Evolutionary conservation across 2,888 invertebrate species (phyloP).

Genomic region (Dolichomitus sp.): DNA sequence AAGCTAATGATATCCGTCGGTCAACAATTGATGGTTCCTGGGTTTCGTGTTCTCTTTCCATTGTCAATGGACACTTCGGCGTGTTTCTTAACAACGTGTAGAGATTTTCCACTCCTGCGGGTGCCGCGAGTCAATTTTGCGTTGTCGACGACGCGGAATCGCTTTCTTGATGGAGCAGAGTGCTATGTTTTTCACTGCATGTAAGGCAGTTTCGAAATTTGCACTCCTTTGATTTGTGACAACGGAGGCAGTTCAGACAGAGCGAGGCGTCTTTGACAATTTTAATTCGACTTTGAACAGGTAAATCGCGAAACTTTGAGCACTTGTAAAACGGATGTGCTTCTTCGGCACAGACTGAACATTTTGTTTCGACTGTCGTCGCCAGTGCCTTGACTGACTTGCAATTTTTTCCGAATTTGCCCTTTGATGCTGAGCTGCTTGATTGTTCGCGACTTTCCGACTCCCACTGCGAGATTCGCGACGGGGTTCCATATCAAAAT

Average conservation of each 20-base stretch:
- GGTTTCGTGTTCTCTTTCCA: not conserved
- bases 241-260: conserved; percentile 56
- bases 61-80: not conserved
- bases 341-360: conserved; percentile 36
- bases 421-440: not conserved
- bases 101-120: too few relatives aligned
- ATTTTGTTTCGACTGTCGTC: too few relatives aligned
- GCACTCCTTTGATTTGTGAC: not conserved
- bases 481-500: too few relatives aligned
- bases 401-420: not conserved
- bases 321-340: too few relatives aligned
- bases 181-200: conserved; percentile 17
- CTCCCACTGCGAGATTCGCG: conserved; percentile 41
- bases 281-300: conserved; percentile 21
- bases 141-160: not conserved
- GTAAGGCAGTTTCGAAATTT: too few relatives aligned
- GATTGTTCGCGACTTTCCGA: not conserved
- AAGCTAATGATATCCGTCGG: conserved; percentile 22
- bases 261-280: conserved; percentile 35
- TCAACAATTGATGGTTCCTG: not conserved
- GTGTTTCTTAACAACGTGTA: not conserved
- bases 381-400: too few relatives aligned
- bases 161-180: conserved; percentile 25
- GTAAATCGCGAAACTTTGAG: conserved; percentile 29
- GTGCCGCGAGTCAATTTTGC: conserved; percentile 24